These are phyloP conservation scores for Nineta flava DNA, from an alignment of 2,888 invertebrate species.

Conservation along the genomic window DNA sequence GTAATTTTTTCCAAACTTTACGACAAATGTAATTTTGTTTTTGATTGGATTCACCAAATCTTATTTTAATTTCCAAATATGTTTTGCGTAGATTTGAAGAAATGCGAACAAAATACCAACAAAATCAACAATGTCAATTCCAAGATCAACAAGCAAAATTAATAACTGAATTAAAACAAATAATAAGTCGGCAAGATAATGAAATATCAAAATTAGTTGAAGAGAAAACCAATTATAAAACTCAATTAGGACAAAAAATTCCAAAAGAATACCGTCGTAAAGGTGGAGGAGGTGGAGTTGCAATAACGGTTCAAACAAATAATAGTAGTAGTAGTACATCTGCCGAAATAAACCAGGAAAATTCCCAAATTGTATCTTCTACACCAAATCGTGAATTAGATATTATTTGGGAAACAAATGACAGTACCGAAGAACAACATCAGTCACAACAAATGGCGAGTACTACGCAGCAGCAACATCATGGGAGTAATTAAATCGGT, in stretches of 20 bases:
- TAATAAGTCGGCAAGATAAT: constrained; percentile 39
- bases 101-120: constrained; percentile 37
- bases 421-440: not conserved
- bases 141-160: constrained; percentile 20
- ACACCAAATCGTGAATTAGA: not conserved
- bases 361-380: no score
- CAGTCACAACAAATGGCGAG: no score
- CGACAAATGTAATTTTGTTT: no score
- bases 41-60: no score
- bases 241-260: constrained; percentile 24
- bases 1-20: no score
- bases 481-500: no score
- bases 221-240: constrained; percentile 38
- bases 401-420: not conserved
- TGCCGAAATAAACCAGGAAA: no score
- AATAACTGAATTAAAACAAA: constrained; percentile 34
- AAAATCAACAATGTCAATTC: constrained; percentile 12
- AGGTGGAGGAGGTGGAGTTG: not conserved
- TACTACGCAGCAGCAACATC: no score
- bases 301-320: constrained; percentile 1
- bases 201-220: constrained; percentile 38
- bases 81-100: constrained; percentile 32
- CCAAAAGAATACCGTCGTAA: not conserved
- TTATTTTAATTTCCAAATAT: not conserved
- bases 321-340: not conserved